Conservation (phyloP, 1,140 invertebrate species). For the Chelonus insularis region DNA sequence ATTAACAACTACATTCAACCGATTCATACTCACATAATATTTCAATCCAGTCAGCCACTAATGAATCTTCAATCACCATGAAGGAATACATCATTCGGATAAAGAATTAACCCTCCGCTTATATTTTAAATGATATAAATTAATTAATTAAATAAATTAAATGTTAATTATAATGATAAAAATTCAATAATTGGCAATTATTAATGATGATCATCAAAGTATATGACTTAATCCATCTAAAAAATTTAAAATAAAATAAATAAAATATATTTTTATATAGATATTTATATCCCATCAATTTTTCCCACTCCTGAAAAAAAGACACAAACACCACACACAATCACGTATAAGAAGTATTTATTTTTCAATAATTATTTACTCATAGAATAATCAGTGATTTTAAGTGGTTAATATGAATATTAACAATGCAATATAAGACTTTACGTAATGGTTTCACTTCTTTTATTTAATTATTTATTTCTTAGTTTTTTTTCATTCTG, state of each 20-base stretch:
- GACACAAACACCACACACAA: constrained; percentile 38
- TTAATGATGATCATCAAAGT: too few relatives aligned
- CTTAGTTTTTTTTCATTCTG: too few relatives aligned
- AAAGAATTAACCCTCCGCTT: neutral
- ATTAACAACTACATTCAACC: constrained; percentile 57
- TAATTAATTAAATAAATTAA: constrained; percentile 3
- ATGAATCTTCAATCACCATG: constrained; percentile 35
- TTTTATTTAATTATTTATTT: too few relatives aligned
- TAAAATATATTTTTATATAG: too few relatives aligned
- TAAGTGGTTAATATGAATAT: neutral
- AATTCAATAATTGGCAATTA: too few relatives aligned
- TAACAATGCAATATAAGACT: neutral
- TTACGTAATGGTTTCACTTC: neutral
- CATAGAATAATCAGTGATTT: constrained; percentile 36
- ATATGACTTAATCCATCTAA: too few relatives aligned
- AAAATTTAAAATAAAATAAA: too few relatives aligned
- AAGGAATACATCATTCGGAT: constrained; percentile 24
- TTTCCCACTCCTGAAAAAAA: constrained; percentile 23
- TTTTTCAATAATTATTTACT: constrained; percentile 39
- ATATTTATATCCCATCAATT: constrained; percentile 13
- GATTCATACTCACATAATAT: constrained; percentile 48
- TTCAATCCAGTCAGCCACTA: constrained; percentile 48
- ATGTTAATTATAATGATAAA: too few relatives aligned
- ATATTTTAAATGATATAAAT: neutral
- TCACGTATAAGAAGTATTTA: constrained; percentile 39